Evolutionary conservation across 2,797 vertebrate species (phyloP).

Genomic region (Otus scops): DNA sequence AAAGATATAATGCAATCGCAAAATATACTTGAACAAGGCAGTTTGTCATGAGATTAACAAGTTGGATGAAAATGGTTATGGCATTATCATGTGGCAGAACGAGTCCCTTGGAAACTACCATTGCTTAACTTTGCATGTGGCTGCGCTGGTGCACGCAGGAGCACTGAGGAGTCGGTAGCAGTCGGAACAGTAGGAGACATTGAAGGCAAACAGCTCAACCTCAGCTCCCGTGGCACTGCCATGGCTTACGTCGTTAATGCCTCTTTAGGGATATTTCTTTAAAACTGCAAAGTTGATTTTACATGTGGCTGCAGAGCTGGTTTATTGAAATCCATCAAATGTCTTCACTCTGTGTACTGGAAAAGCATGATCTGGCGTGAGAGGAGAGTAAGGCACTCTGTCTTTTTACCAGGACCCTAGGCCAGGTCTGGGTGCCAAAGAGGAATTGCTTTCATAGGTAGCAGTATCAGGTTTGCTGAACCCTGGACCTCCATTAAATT

Average conservation of each 20-base stretch:
- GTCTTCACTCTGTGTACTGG: neutral
- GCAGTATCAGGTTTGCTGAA: neutral
- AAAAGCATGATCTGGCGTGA: neutral
- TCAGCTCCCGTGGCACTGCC: neutral
- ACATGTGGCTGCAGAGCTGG: neutral
- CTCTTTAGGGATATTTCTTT: neutral
- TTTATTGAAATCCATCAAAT: neutral
- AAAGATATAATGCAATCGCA: neutral
- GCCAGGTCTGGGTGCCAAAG: neutral
- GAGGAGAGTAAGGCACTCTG: neutral
- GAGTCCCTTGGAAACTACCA: rapidly evolving
- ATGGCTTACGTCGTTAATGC: neutral
- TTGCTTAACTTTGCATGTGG: neutral
- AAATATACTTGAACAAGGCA: neutral
- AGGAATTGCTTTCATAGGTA: neutral
- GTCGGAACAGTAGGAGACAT: neutral
- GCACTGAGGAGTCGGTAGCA: neutral
- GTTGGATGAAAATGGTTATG: neutral
- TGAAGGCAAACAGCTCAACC: neutral
- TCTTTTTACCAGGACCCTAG: neutral
- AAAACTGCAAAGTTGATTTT: neutral
- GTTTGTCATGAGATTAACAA: neutral
- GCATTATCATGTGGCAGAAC: neutral
- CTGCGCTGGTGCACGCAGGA: neutral
- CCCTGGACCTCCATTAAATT: rapidly evolving